Evolutionary conservation across 2,888 invertebrate genomes (phyloP).

Genomic region (Anticlea derivata): DNA sequence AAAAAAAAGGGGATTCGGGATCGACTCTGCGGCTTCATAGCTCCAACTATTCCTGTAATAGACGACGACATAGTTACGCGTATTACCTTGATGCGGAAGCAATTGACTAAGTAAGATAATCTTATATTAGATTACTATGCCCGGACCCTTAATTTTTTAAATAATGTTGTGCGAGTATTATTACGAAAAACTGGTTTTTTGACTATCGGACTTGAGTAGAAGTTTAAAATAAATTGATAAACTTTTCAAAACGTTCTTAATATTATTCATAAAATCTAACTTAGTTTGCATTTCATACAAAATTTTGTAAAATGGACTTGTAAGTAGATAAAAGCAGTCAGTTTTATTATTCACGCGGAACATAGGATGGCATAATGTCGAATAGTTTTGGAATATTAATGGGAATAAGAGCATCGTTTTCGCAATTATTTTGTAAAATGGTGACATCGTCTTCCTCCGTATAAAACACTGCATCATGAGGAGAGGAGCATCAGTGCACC

Average conservation of each 20-base stretch:
- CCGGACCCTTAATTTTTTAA: no score
- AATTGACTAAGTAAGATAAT: no score
- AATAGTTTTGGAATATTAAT: constrained; percentile 13
- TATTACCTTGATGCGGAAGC: no score
- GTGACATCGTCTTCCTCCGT: constrained; percentile 1
- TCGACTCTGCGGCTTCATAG: no score
- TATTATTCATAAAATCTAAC: constrained; percentile 5
- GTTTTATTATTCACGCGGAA: constrained; percentile 12
- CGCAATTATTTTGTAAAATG: constrained; percentile 6
- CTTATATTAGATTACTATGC: no score
- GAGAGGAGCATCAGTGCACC: constrained; percentile 5
- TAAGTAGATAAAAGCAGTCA: constrained; percentile 8
- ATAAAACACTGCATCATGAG: constrained; percentile 13
- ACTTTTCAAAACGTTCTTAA: constrained; percentile 2
- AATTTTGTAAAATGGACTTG: constrained; percentile 9
- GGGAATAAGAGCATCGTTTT: constrained; percentile 6
- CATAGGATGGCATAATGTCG: constrained; percentile 5
- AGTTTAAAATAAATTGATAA: no score
- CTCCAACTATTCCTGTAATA: no score
- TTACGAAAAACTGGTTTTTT: no score
- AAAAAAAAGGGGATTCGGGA: no score
- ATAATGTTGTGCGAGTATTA: no score
- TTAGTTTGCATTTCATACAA: constrained; percentile 5
- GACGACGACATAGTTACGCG: no score
- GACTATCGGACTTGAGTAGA: no score